Evolutionary conservation across 2,113 vertebrate species (phyloP).

Genomic region (Hemicordylus capensis): DNA sequence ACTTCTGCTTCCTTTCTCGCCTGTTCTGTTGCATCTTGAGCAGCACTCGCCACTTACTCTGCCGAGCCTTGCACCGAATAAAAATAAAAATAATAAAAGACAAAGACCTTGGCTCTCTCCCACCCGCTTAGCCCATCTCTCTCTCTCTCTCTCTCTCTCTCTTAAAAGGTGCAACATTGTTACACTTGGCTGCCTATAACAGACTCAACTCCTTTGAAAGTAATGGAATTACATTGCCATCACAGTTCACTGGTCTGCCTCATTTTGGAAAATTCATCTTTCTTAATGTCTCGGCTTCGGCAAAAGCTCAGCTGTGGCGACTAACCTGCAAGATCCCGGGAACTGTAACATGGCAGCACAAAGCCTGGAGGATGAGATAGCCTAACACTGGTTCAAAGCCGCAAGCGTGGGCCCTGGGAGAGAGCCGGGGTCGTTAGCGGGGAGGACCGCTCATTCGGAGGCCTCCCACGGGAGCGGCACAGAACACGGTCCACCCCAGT

Average conservation of each 20-base stretch:
- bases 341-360: not conserved
- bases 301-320: constrained; percentile 29
- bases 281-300: constrained; percentile 37
- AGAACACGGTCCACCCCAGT: not conserved
- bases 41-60: constrained; percentile 10
- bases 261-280: constrained; percentile 67
- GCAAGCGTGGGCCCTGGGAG: not conserved
- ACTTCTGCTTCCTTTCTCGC: constrained; percentile 23
- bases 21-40: not conserved
- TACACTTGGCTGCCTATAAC: constrained; percentile 63
- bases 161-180: constrained; percentile 50
- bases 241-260: constrained; percentile 69
- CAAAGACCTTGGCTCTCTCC: not conserved
- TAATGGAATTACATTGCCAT: constrained; percentile 68
- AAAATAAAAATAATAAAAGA: not conserved
- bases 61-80: not conserved
- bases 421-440: not conserved
- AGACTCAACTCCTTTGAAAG: constrained; percentile 64
- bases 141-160: not conserved
- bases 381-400: not conserved
- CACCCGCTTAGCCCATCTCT: not conserved
- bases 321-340: constrained; percentile 20
- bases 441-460: not conserved
- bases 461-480: not conserved
- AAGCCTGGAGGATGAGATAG: not conserved